phyloP scores from a whole-genome alignment of 2,888 invertebrate genomes.

The Hemaris fuciformis region DNA sequence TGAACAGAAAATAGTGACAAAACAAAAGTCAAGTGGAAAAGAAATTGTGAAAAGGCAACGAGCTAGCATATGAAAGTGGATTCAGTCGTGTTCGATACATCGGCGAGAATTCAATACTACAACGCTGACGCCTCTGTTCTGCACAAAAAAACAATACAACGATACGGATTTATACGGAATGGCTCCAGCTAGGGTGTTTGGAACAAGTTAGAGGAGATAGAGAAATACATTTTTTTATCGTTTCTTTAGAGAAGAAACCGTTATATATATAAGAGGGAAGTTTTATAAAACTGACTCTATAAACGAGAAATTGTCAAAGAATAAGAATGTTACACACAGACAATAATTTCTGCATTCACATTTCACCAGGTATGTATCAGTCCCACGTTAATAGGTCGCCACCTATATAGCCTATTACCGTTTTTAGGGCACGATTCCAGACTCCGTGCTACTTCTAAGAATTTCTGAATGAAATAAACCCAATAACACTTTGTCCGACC shows the following conservation, averaged over 20 bases:
- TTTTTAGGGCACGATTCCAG: too few species aligned
- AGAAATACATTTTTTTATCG: neutral
- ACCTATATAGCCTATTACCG: too few species aligned
- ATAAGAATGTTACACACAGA: too few species aligned
- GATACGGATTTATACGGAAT: slow-evolving; percentile 39
- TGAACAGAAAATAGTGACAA: neutral
- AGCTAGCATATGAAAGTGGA: neutral
- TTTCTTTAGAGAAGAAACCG: too few species aligned
- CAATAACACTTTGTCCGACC: too few species aligned
- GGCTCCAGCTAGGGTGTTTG: slow-evolving; percentile 28
- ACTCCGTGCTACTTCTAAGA: too few species aligned
- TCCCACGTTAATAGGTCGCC: too few species aligned
- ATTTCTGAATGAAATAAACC: too few species aligned
- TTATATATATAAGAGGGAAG: too few species aligned
- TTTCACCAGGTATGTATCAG: too few species aligned
- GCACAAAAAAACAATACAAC: slow-evolving; percentile 40
- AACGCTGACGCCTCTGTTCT: slow-evolving; percentile 18
- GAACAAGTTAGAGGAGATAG: slow-evolving; percentile 18
- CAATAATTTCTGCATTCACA: too few species aligned
- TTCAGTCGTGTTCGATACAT: neutral
- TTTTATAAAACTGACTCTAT: too few species aligned
- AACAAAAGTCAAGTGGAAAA: neutral
- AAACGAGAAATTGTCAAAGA: neutral
- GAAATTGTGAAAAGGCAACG: neutral
- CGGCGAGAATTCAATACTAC: slow-evolving; percentile 29